These are phyloP conservation scores for Megaceryle maxima DNA, from an alignment of 2,113 vertebrate genomes.

Conservation along the genomic window DNA sequence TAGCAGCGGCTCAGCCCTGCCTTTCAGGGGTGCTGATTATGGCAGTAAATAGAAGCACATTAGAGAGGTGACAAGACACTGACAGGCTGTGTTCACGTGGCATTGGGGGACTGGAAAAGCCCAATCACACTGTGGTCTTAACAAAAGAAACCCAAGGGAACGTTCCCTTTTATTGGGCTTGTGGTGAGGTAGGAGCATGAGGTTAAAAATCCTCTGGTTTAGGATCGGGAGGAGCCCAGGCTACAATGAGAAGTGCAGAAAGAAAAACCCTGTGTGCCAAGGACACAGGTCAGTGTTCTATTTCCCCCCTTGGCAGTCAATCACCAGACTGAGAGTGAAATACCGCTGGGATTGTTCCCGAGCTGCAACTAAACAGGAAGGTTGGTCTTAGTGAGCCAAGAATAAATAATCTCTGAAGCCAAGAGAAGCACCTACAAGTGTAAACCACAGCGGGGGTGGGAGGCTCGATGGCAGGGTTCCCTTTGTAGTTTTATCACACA, in stretches of 20 bases:
- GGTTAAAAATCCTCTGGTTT: not conserved
- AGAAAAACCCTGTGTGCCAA: not conserved
- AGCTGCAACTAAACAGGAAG: fast-evolving
- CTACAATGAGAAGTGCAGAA: fast-evolving
- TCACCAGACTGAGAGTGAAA: not conserved
- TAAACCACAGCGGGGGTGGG: fast-evolving
- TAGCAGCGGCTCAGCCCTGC: not conserved
- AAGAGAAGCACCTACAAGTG: not conserved
- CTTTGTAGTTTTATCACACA: not conserved
- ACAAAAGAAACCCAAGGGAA: not conserved
- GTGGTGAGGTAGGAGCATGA: not conserved
- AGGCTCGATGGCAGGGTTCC: not conserved
- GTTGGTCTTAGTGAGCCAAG: not conserved
- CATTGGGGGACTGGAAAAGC: not conserved
- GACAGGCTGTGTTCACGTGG: not conserved
- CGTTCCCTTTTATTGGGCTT: not conserved
- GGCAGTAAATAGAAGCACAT: not conserved
- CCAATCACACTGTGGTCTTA: fast-evolving
- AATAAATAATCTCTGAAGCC: not conserved
- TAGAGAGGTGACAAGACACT: not conserved
- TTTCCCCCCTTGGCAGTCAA: not conserved
- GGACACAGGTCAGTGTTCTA: not conserved
- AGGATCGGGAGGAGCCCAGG: not conserved
- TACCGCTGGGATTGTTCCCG: not conserved
- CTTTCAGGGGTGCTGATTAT: not conserved